Evolutionary conservation across 1,140 invertebrate species (phyloP).

Genomic region (Pogonus chalceus): DNA sequence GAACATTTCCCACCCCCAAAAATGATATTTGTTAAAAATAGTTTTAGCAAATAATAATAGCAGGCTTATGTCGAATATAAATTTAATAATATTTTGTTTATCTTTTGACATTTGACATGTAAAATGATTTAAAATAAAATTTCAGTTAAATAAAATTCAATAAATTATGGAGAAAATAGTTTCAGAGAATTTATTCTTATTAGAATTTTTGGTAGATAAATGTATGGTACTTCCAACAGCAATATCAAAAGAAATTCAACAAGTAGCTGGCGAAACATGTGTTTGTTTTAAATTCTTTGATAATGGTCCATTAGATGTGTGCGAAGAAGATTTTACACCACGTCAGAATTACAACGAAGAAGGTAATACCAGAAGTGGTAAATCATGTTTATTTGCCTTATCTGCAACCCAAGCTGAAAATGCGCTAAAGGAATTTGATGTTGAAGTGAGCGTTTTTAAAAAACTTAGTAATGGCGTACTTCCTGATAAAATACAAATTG

Average conservation of each 20-base stretch:
- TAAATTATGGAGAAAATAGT: slow-evolving; percentile 36
- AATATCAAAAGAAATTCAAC: slow-evolving; percentile 29
- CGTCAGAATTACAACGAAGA: slow-evolving; percentile 31
- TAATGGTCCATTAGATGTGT: slow-evolving; percentile 42
- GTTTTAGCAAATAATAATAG: background rate
- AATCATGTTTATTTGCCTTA: slow-evolving; percentile 44
- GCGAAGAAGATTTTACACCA: slow-evolving; percentile 40
- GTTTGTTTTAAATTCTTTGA: slow-evolving; percentile 39
- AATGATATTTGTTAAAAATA: slow-evolving; percentile 12
- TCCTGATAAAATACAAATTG: slow-evolving; percentile 29
- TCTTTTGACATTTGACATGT: slow-evolving; percentile 29
- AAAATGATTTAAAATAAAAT: slow-evolving; percentile 14
- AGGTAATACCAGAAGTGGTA: slow-evolving; percentile 41
- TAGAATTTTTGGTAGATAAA: slow-evolving; percentile 45
- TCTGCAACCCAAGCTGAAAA: slow-evolving; percentile 25
- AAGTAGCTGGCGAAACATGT: slow-evolving; percentile 38
- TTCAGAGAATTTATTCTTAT: slow-evolving; percentile 42
- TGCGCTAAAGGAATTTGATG: slow-evolving; percentile 33
- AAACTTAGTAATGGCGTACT: slow-evolving; percentile 26
- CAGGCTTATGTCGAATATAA: slow-evolving; percentile 7
- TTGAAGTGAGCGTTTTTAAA: slow-evolving; percentile 33
- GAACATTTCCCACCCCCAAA: slow-evolving; percentile 37
- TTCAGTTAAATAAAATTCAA: slow-evolving; percentile 24
- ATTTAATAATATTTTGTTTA: slow-evolving; percentile 15
- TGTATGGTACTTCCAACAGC: slow-evolving; percentile 17